Evolutionary conservation across 2,113 vertebrate genomes (phyloP).

Genomic region (Dryoscopus gambensis): DNA sequence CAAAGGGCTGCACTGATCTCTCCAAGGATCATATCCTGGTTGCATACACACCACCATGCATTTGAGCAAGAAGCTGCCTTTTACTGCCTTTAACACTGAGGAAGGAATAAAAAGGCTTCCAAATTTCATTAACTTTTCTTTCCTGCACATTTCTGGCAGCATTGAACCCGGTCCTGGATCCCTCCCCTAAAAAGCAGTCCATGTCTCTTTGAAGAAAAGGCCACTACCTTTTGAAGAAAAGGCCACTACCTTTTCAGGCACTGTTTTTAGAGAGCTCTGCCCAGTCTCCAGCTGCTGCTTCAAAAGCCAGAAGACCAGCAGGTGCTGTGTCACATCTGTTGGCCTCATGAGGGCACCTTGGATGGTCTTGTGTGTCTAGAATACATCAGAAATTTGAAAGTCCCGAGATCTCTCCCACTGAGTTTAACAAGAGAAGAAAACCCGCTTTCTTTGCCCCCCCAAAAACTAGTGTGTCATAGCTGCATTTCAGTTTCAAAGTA

Average conservation of each 20-base stretch:
- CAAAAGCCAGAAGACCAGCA: not conserved
- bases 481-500: not conserved
- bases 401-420: not conserved
- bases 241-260: not conserved
- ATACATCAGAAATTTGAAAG: not conserved
- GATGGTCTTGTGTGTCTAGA: not conserved
- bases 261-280: not conserved
- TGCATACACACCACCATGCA: not conserved
- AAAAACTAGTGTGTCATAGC: not conserved
- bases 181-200: accelerated
- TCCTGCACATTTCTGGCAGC: accelerated
- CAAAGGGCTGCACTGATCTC: not conserved
- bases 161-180: not conserved
- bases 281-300: not conserved
- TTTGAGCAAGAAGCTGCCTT: not conserved
- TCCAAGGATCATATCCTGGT: not conserved
- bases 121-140: not conserved
- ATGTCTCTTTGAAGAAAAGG: not conserved
- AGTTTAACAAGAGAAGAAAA: not conserved
- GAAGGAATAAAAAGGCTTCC: not conserved
- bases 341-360: not conserved
- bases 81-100: not conserved
- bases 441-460: accelerated
- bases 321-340: not conserved
- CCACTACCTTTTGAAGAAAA: not conserved